These are phyloP conservation scores for Australoheros facetus DNA, from an alignment of 2,797 vertebrate species.

Conservation along the genomic window DNA sequence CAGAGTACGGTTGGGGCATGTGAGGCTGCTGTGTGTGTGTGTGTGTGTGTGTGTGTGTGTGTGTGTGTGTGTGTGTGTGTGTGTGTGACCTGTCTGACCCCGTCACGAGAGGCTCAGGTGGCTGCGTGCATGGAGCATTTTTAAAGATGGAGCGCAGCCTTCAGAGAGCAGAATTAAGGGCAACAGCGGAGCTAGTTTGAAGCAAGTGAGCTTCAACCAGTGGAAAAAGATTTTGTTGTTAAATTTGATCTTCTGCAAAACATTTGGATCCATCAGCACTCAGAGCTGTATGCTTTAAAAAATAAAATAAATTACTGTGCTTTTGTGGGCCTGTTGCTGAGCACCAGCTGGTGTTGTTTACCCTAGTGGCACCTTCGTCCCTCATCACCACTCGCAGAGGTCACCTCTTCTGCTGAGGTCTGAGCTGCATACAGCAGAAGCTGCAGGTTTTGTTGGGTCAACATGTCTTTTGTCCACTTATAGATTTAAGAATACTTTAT, in stretches of 20 bases:
- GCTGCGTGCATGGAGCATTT: not conserved
- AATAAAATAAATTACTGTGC: not conserved
- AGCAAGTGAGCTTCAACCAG: not conserved
- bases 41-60: not conserved
- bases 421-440: conserved; percentile 43
- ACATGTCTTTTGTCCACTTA: conserved; percentile 6
- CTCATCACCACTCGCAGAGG: conserved; percentile 50
- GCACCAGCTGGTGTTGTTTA: conserved; percentile 67
- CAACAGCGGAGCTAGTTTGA: conserved; percentile 9
- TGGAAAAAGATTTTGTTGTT: not conserved
- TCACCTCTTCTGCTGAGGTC: conserved; percentile 45
- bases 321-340: conserved; percentile 11
- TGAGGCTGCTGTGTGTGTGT: not conserved
- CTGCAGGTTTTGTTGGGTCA: conserved; percentile 36
- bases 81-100: conserved; percentile 29
- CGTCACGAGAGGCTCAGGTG: conserved; percentile 46
- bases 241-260: not conserved
- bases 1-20: not conserved
- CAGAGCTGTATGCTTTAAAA: not conserved
- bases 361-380: conserved; percentile 46
- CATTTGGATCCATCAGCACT: not conserved
- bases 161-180: conserved; percentile 23
- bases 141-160: conserved; percentile 24
- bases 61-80: conserved; percentile 4
- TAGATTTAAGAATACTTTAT: not conserved